Evolutionary conservation across 2,888 invertebrate species (phyloP).

Genomic region (Meloe dianella): DNA sequence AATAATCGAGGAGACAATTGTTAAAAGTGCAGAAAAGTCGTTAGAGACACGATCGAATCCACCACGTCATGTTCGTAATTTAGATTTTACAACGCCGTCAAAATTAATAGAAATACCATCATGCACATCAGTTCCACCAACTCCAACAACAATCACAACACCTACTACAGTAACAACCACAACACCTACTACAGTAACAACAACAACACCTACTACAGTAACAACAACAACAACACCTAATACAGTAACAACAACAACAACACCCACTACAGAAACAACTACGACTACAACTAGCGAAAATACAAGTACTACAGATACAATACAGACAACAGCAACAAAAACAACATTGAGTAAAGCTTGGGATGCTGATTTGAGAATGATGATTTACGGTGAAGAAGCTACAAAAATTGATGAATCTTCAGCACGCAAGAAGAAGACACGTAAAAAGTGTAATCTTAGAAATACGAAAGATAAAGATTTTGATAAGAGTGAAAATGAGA

Average conservation of each 20-base stretch:
- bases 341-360: constrained; percentile 35
- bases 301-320: constrained; percentile 41
- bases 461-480: constrained; percentile 22
- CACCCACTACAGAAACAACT: background rate
- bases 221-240: background rate
- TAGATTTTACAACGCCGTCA: constrained; percentile 49
- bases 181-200: no score
- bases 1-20: background rate
- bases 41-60: background rate
- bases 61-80: constrained; percentile 45
- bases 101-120: constrained; percentile 23
- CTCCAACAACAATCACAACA: background rate
- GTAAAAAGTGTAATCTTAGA: constrained; percentile 6
- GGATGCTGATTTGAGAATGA: constrained; percentile 48
- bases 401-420: background rate
- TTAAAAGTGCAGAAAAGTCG: background rate
- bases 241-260: background rate
- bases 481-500: background rate
- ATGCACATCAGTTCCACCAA: background rate
- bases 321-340: background rate
- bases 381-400: background rate
- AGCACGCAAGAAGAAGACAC: background rate
- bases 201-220: background rate
- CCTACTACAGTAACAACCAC: no score
- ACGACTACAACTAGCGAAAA: background rate